A percentile compares a stretch with the other conserved stretches of the same genome.
phyloP scores from a whole-genome alignment of 2,888 invertebrate genomes.

The Lordiphosa andalusiaca region DNA sequence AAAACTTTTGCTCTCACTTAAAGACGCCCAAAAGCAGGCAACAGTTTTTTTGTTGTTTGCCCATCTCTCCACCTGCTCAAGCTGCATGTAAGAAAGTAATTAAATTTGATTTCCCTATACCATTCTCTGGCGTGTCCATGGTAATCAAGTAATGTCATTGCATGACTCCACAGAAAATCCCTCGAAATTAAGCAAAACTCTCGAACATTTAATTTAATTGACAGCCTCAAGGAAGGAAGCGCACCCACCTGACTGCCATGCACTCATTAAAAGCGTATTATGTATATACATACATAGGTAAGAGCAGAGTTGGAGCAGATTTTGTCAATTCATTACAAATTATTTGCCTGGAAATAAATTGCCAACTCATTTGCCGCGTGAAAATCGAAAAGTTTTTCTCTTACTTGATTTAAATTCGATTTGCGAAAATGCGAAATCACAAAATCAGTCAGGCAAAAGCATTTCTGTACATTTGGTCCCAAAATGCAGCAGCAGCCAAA shows the following conservation, averaged over 20 bases:
- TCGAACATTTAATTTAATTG: constrained; percentile 77
- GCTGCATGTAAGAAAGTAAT: constrained; percentile 76
- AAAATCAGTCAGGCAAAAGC: constrained; percentile 56
- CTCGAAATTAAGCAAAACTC: constrained; percentile 68
- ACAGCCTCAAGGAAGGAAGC: constrained; percentile 46
- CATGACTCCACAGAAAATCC: constrained; percentile 62
- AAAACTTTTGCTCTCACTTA: constrained; percentile 7
- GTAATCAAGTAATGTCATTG: constrained; percentile 77
- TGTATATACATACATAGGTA: constrained; percentile 13
- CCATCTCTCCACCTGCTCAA: constrained; percentile 20
- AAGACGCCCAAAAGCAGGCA: constrained; percentile 61
- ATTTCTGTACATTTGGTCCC: constrained; percentile 25
- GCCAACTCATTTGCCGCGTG: constrained; percentile 74
- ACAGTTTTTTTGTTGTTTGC: constrained; percentile 26
- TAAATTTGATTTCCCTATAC: constrained; percentile 67
- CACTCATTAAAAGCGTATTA: constrained; percentile 71
- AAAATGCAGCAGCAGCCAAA: constrained; percentile 37
- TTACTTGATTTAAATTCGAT: constrained; percentile 58
- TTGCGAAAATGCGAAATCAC: constrained; percentile 37
- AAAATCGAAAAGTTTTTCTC: constrained; percentile 48
- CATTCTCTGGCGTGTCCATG: constrained; percentile 53
- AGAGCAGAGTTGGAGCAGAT: constrained; percentile 32
- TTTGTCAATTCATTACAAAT: constrained; percentile 72
- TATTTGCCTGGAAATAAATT: constrained; percentile 66
- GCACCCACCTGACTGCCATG: constrained; percentile 12